A percentile compares a stretch with the other conserved stretches of the same genome.
These are phyloP conservation scores for Synaphobranchus kaupii DNA, from an alignment of 2,797 vertebrate genomes.

Conservation along the genomic window DNA sequence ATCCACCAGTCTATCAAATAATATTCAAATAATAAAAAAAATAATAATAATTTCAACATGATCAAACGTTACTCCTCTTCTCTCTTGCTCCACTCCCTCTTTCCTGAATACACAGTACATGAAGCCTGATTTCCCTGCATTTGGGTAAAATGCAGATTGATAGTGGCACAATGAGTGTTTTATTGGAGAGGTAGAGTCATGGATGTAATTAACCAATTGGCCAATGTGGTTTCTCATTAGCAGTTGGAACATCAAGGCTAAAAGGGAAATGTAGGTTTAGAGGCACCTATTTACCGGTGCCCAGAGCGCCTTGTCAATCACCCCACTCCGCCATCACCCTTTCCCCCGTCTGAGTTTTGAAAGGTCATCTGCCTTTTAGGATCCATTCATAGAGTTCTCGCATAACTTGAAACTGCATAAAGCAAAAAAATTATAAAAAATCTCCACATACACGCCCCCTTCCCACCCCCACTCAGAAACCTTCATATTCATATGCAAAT, in stretches of 20 bases:
- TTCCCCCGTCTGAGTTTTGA: background rate
- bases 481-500: conserved; percentile 28
- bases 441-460: background rate
- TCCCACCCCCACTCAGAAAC: background rate
- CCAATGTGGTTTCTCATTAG: background rate
- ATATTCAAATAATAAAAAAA: background rate
- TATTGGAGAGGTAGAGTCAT: background rate
- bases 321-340: too few relatives aligned
- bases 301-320: too few relatives aligned
- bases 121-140: too few relatives aligned
- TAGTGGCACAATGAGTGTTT: background rate
- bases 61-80: background rate
- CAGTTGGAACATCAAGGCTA: background rate
- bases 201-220: background rate
- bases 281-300: too few relatives aligned
- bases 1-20: background rate
- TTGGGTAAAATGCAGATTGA: background rate
- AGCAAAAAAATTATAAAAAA: background rate
- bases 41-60: background rate
- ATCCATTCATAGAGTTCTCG: too few relatives aligned
- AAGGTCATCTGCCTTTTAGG: background rate
- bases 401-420: background rate
- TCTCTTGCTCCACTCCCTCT: too few relatives aligned
- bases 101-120: background rate
- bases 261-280: background rate